Conservation (phyloP, 1,140 invertebrate genomes). For the Drosophila subpulchrella region DNA sequence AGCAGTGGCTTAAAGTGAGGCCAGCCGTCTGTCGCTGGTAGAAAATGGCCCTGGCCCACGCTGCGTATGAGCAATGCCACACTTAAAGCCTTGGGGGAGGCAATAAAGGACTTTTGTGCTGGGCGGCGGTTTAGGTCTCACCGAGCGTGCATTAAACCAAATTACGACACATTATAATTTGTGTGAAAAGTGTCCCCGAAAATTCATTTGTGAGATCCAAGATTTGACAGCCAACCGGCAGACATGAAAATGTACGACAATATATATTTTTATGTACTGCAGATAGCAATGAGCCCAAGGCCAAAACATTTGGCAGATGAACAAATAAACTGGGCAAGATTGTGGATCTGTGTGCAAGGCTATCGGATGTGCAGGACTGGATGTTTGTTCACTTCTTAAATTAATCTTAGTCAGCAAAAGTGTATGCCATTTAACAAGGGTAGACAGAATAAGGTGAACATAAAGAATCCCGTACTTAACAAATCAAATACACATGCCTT, state of each 20-base stretch:
- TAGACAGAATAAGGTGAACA: background rate
- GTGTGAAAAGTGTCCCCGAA: conserved; percentile 44
- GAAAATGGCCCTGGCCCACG: conserved; percentile 15
- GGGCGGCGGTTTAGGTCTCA: conserved; percentile 18
- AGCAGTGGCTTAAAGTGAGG: conserved; percentile 11
- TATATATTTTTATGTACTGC: conserved; percentile 21
- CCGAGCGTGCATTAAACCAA: conserved; percentile 58
- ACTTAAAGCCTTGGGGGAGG: conserved; percentile 13
- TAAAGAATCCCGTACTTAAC: background rate
- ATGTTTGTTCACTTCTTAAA: conserved; percentile 15
- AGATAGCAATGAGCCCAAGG: conserved; percentile 20
- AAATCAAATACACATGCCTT: too few relatives aligned
- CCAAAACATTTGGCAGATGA: conserved; percentile 18
- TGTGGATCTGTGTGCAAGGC: conserved; percentile 12
- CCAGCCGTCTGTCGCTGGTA: background rate
- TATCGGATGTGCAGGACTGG: conserved; percentile 11
- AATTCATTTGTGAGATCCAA: conserved; percentile 46
- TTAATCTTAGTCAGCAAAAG: conserved; percentile 13
- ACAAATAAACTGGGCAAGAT: conserved; percentile 28
- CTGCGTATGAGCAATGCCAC: conserved; percentile 52
- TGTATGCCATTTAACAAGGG: conserved; percentile 9
- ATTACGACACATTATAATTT: conserved; percentile 67
- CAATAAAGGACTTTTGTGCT: conserved; percentile 24
- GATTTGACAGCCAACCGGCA: conserved; percentile 22
- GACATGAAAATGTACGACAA: conserved; percentile 24